Evolutionary conservation across 2,888 invertebrate species (phyloP).

Genomic region (Pseudoips prasinana): DNA sequence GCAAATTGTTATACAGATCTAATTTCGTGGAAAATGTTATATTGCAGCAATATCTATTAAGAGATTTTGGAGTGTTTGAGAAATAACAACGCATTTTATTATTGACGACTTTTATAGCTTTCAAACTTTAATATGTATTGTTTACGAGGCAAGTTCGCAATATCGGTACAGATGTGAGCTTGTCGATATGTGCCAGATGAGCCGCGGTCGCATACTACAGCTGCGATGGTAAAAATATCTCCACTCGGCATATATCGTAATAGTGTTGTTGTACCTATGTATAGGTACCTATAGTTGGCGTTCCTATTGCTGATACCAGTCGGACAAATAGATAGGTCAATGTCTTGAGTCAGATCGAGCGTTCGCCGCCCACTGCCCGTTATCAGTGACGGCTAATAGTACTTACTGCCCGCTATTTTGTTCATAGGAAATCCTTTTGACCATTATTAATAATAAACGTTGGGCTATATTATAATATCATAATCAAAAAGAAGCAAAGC

Average conservation of each 20-base stretch:
- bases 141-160: conserved; percentile 29
- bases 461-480: no score
- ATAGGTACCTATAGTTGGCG: conserved; percentile 26
- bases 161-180: conserved; percentile 25
- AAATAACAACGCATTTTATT: conserved; percentile 1
- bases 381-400: conserved; percentile 24
- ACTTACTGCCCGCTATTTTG: no score
- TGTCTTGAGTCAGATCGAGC: conserved; percentile 62
- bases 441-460: no score
- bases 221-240: conserved; percentile 67
- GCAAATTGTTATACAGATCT: conserved; percentile 15
- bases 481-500: no score
- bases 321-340: conserved; percentile 70
- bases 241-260: conserved; percentile 57
- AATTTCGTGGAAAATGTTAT: conserved; percentile 11
- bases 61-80: neutral
- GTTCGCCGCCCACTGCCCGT: conserved; percentile 26
- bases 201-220: conserved; percentile 60
- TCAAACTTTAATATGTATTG: conserved; percentile 20
- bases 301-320: conserved; percentile 46
- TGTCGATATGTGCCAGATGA: conserved; percentile 50
- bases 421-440: no score
- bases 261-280: conserved; percentile 27
- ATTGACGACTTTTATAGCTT: neutral
- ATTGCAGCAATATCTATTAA: conserved; percentile 2